phyloP scores from a whole-genome alignment of 2,888 invertebrate genomes.

The Drosophila mimetica region DNA sequence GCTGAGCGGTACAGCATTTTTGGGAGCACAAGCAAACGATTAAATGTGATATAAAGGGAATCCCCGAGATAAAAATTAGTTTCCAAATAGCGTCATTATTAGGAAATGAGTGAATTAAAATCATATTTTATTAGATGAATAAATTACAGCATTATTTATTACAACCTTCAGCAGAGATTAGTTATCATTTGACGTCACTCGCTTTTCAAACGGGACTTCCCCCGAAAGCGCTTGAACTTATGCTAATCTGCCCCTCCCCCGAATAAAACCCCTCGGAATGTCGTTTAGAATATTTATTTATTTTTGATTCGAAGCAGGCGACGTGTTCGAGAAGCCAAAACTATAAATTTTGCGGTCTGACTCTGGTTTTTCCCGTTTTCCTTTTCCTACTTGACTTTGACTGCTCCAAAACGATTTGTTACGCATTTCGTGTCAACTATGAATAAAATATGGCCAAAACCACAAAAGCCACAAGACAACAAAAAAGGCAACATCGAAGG shows the following conservation, averaged over 20 bases:
- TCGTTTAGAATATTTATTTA: slow-evolving; percentile 73
- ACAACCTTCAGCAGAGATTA: neutral
- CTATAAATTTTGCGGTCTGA: slow-evolving; percentile 71
- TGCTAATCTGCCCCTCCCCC: slow-evolving; percentile 63
- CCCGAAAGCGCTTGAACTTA: slow-evolving; percentile 36
- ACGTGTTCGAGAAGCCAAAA: slow-evolving; percentile 52
- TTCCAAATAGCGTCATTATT: neutral
- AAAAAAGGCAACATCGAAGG: slow-evolving; percentile 6
- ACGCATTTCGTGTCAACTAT: slow-evolving; percentile 80
- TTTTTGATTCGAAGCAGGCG: slow-evolving; percentile 65
- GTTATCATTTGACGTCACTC: slow-evolving; percentile 6
- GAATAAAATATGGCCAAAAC: slow-evolving; percentile 75
- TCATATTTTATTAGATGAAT: neutral
- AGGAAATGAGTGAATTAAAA: neutral
- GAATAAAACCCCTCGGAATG: slow-evolving; percentile 33
- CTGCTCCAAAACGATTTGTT: slow-evolving; percentile 69
- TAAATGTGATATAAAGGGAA: neutral
- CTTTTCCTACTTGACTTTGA: slow-evolving; percentile 9
- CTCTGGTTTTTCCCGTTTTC: slow-evolving; percentile 55
- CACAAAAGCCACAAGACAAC: slow-evolving; percentile 59
- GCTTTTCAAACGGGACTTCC: slow-evolving; percentile 1
- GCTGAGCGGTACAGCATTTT: slow-evolving; percentile 47
- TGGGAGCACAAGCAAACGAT: neutral
- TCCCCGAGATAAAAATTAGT: neutral
- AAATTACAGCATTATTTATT: slow-evolving; percentile 6